A percentile compares a stretch with the other conserved stretches of the same genome.
Conservation (phyloP, 2,113 vertebrate genomes). For the Nannobrachium achirus region DNA sequence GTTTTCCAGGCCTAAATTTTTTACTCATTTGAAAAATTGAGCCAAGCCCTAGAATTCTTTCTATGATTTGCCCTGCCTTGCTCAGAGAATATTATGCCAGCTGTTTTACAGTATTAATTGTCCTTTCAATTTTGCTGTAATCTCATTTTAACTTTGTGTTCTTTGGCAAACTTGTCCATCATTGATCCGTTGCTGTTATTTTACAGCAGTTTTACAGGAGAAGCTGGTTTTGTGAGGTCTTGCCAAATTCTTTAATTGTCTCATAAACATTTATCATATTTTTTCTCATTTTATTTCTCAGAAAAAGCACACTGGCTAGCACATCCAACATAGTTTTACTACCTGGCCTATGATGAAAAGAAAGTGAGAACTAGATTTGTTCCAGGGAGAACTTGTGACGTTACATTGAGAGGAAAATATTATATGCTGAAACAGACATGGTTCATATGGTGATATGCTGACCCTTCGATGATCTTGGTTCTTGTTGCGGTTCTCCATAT, state of each 20-base stretch:
- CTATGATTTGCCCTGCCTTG: constrained; percentile 22
- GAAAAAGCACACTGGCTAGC: constrained; percentile 51
- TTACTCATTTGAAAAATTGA: constrained; percentile 23
- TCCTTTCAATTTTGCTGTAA: constrained; percentile 41
- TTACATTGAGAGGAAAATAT: constrained; percentile 22
- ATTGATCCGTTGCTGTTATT: constrained; percentile 38
- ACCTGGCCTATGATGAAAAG: constrained; percentile 64
- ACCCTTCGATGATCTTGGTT: constrained; percentile 47
- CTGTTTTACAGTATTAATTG: constrained; percentile 34
- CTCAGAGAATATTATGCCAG: constrained; percentile 18
- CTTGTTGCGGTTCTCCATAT: background rate
- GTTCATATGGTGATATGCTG: constrained; percentile 41
- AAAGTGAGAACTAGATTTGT: constrained; percentile 52
- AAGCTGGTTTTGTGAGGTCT: constrained; percentile 67
- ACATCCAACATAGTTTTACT: constrained; percentile 59
- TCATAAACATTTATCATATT: constrained; percentile 63
- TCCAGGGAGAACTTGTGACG: constrained; percentile 39
- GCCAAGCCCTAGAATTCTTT: constrained; percentile 32
- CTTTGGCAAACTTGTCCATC: constrained; percentile 19
- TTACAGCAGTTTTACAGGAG: constrained; percentile 44
- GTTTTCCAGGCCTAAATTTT: constrained; percentile 42
- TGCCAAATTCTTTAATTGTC: constrained; percentile 68
- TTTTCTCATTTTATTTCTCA: constrained; percentile 17
- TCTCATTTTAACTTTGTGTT: constrained; percentile 45
- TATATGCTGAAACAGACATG: constrained; percentile 36